phyloP scores from a whole-genome alignment of 2,797 vertebrate genomes.

The Gadopsis bispinosus region DNA sequence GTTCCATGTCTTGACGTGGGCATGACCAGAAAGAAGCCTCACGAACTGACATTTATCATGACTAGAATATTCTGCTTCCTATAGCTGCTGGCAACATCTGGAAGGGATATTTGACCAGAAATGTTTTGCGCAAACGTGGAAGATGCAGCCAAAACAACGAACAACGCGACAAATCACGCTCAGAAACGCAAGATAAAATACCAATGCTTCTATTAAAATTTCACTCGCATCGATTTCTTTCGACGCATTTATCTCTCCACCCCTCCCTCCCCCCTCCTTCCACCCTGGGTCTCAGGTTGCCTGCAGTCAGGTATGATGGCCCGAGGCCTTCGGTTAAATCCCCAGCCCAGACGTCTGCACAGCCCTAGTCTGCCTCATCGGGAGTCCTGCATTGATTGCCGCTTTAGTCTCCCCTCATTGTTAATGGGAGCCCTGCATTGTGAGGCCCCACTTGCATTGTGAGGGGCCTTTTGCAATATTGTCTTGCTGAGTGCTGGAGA shows the following conservation, averaged over 20 bases:
- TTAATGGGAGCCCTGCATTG: constrained; percentile 67
- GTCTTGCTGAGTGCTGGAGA: constrained; percentile 57
- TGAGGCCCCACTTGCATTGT: constrained; percentile 61
- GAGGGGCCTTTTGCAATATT: constrained; percentile 60
- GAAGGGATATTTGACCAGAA: too few species aligned
- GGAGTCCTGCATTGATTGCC: constrained; percentile 73
- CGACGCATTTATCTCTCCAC: constrained; percentile 20
- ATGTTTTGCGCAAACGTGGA: background rate
- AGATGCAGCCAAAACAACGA: background rate
- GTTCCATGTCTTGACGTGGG: background rate
- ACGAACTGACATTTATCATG: background rate
- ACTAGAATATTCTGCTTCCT: background rate
- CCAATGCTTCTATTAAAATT: background rate
- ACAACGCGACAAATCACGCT: background rate
- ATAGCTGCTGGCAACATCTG: background rate
- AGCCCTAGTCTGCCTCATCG: constrained; percentile 65
- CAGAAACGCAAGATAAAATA: background rate
- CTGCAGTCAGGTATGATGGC: constrained; percentile 75
- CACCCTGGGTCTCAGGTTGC: constrained; percentile 70
- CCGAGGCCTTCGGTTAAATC: constrained; percentile 76
- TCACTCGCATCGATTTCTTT: background rate
- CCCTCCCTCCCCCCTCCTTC: constrained; percentile 17
- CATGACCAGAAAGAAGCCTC: background rate
- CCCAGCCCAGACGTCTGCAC: constrained; percentile 81
- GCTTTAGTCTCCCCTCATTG: constrained; percentile 69